A percentile compares a stretch with the other conserved stretches of the same genome.
phyloP scores from a whole-genome alignment of 2,113 vertebrate genomes.

The Eidolon helvum region DNA sequence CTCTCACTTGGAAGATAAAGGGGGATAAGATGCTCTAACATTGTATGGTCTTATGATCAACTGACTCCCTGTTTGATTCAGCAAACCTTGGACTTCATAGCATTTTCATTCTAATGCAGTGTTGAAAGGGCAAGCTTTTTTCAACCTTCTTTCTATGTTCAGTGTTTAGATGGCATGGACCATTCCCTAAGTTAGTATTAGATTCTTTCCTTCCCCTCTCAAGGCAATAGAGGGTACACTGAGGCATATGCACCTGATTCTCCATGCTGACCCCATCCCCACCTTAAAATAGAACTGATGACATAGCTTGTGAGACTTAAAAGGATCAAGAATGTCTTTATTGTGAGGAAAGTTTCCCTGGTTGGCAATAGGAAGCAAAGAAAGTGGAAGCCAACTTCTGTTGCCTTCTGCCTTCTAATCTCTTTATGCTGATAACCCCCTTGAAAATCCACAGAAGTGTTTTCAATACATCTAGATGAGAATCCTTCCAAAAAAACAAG shows the following conservation, averaged over 20 bases:
- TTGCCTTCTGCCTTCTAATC: neutral
- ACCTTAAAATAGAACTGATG: neutral
- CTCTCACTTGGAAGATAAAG: neutral
- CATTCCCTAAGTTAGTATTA: neutral
- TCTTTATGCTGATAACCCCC: neutral
- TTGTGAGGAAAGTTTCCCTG: neutral
- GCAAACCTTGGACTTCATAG: neutral
- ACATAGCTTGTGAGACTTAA: neutral
- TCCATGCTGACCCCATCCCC: neutral
- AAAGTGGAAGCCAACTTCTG: neutral
- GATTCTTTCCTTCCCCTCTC: neutral
- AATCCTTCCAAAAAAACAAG: neutral
- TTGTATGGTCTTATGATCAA: neutral
- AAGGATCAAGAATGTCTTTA: neutral
- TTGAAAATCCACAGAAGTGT: neutral
- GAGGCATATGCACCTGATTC: neutral
- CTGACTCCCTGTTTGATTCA: neutral
- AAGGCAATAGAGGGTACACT: too few relatives aligned
- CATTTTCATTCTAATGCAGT: neutral
- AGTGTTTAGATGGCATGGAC: neutral
- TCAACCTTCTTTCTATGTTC: neutral
- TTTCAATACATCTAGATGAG: neutral
- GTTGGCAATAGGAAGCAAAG: neutral
- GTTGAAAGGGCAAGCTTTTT: neutral
- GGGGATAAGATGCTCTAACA: neutral